Conservation (phyloP, 2,797 vertebrate species). For the Dallia pectoralis region DNA sequence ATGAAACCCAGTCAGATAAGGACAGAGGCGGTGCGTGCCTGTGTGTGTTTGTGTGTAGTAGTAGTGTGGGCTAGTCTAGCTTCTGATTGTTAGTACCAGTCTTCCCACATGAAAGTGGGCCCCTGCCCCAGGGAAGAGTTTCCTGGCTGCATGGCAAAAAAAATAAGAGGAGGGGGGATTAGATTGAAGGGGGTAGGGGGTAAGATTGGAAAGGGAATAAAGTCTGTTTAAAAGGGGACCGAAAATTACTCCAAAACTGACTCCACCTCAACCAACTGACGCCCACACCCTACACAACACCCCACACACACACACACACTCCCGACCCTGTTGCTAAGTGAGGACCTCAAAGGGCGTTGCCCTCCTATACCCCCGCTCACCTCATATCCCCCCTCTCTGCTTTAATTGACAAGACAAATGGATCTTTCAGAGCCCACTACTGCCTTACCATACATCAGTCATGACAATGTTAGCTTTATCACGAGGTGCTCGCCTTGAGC, state of each 20-base stretch:
- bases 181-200: conserved; percentile 42
- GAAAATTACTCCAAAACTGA: conserved; percentile 39
- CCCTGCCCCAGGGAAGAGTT: conserved; percentile 73
- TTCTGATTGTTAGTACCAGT: conserved; percentile 74
- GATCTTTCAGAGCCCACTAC: conserved; percentile 75
- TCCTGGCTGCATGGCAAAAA: conserved; percentile 66
- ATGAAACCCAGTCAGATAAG: conserved; percentile 75
- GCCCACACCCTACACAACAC: conserved; percentile 16
- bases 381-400: conserved; percentile 72
- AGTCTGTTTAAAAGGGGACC: conserved; percentile 51
- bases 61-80: conserved; percentile 58
- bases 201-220: conserved; percentile 53
- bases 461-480: conserved; percentile 77
- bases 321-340: conserved; percentile 67
- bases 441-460: conserved; percentile 77
- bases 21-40: conserved; percentile 51
- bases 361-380: conserved; percentile 44
- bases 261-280: conserved; percentile 59
- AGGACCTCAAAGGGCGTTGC: conserved; percentile 71
- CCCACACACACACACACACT: conserved; percentile 59
- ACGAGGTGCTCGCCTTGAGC: conserved; percentile 71
- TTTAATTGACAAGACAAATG: conserved; percentile 80
- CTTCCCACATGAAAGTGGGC: conserved; percentile 77
- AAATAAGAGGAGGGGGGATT: conserved; percentile 49
- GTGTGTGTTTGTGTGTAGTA: conserved; percentile 24